Conservation (phyloP, 1,140 invertebrate species). For the Drosophila sulfurigaster region DNA sequence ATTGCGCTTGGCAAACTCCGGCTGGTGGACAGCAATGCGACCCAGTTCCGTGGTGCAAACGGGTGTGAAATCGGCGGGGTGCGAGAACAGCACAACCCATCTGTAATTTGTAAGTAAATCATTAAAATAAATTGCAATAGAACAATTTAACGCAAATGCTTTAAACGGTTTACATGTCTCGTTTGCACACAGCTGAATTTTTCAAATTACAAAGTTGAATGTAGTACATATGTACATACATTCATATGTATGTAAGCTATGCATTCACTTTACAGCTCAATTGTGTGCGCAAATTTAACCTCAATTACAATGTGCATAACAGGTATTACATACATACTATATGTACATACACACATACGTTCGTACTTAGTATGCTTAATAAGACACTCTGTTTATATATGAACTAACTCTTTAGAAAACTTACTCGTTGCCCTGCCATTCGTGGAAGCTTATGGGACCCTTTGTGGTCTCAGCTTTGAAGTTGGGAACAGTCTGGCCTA, state of each 20-base stretch:
- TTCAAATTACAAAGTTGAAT: no score
- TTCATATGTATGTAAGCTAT: background rate
- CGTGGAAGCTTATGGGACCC: constrained; percentile 91
- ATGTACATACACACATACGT: background rate
- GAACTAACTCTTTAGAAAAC: constrained; percentile 74
- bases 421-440: constrained; percentile 91
- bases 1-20: constrained; percentile 91
- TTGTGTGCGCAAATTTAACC: background rate
- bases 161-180: background rate
- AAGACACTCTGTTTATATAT: background rate
- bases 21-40: constrained; percentile 89
- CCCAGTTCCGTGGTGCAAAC: constrained; percentile 97
- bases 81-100: constrained; percentile 96
- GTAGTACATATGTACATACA: background rate
- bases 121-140: background rate
- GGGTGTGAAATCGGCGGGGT: constrained; percentile 97
- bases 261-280: background rate
- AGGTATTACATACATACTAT: no score
- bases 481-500: constrained; percentile 91
- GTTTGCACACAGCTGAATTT: background rate
- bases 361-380: background rate
- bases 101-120: constrained; percentile 84
- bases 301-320: background rate
- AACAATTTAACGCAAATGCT: background rate
- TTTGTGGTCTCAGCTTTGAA: constrained; percentile 91